phyloP scores from a whole-genome alignment of 2,888 invertebrate genomes.

The Lasioglossum zephyrum region DNA sequence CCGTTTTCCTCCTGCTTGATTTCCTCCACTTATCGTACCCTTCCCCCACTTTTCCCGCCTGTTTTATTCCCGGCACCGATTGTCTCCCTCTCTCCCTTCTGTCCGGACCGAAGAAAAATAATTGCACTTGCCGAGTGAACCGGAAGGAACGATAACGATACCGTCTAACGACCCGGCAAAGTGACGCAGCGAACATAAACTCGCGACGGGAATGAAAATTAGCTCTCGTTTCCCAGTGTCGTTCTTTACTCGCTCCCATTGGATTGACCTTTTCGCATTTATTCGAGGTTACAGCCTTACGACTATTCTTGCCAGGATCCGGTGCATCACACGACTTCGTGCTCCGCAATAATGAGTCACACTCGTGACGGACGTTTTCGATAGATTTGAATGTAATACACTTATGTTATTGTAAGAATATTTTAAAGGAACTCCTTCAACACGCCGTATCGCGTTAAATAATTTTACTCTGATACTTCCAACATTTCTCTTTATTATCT shows the following conservation, averaged over 20 bases:
- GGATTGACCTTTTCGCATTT: background rate
- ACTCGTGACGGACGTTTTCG: background rate
- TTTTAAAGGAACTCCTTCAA: no score
- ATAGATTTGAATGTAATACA: background rate
- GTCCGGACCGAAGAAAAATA: conserved; percentile 55
- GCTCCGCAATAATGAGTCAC: background rate
- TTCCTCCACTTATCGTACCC: conserved; percentile 46
- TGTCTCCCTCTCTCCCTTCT: conserved; percentile 17
- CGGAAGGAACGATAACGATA: conserved; percentile 58
- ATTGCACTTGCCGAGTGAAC: conserved; percentile 58
- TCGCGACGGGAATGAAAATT: conserved; percentile 41
- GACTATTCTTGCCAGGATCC: background rate
- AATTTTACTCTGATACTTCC: no score
- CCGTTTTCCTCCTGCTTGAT: conserved; percentile 49
- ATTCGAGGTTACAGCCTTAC: background rate
- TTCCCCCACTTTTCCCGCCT: background rate
- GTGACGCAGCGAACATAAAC: conserved; percentile 35
- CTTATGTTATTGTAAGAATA: no score
- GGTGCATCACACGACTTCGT: background rate
- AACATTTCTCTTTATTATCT: no score
- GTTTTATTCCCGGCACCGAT: conserved; percentile 38
- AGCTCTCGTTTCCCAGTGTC: conserved; percentile 14
- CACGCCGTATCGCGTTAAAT: no score
- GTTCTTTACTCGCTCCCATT: background rate
- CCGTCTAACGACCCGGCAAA: conserved; percentile 45